Evolutionary conservation across 2,888 invertebrate species (phyloP).

Genomic region (Rotaria sp.): DNA sequence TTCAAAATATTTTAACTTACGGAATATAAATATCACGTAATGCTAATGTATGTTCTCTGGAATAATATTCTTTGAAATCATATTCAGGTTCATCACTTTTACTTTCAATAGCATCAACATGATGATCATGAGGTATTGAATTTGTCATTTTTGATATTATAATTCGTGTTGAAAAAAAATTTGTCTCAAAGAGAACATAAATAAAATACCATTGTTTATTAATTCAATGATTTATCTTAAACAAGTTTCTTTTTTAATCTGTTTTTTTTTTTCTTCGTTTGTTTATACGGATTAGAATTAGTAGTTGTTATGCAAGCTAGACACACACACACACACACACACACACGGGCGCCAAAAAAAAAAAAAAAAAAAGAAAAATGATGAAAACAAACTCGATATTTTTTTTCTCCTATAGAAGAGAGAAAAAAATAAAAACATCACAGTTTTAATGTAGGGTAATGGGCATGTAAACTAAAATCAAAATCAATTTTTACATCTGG

Average conservation of each 20-base stretch:
- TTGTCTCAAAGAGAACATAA: neutral
- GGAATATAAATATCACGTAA: neutral
- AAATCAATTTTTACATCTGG: neutral
- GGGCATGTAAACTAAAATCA: neutral
- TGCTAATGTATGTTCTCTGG: neutral
- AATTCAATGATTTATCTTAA: neutral
- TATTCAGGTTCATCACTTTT: neutral
- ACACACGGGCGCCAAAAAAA: neutral
- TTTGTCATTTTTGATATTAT: neutral
- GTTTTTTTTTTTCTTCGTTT: neutral
- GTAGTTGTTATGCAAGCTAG: neutral
- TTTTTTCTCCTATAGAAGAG: neutral
- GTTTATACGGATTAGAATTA: neutral
- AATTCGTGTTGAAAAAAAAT: neutral
- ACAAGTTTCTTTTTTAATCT: neutral
- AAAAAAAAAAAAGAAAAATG: neutral
- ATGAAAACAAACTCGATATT: neutral
- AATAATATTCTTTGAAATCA: conserved; percentile 20
- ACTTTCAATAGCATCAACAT: neutral
- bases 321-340: neutral
- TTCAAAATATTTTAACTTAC: neutral
- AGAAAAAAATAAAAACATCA: neutral
- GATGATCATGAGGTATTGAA: neutral
- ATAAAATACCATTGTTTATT: neutral
- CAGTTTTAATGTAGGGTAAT: conserved; percentile 14